These are phyloP conservation scores for Hyppa rectilinea DNA, from an alignment of 2,888 invertebrate genomes.

Conservation along the genomic window DNA sequence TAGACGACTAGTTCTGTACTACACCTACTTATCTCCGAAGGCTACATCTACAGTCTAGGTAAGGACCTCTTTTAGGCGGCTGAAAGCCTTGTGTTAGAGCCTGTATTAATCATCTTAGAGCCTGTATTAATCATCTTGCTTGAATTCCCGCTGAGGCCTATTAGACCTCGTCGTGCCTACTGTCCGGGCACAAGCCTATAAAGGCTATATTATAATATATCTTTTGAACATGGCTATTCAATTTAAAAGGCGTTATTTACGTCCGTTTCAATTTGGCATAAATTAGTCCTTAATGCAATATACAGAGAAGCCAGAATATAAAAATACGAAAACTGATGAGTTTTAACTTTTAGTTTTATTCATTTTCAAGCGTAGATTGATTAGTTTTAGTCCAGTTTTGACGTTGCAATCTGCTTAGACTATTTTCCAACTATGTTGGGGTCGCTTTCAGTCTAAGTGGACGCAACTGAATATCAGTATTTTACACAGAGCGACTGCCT, in stretches of 20 bases:
- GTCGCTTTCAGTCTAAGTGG: no score
- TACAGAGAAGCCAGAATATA: not conserved
- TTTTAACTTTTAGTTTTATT: constrained; percentile 15
- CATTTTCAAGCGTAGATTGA: constrained; percentile 13
- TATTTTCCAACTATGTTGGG: no score
- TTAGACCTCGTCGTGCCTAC: no score
- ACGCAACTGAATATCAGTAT: no score
- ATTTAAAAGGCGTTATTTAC: not conserved
- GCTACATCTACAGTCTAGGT: constrained; percentile 1
- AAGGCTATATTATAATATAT: constrained; percentile 1
- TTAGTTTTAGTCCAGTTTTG: constrained; percentile 26
- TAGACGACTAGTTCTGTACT: not conserved
- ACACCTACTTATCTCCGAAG: not conserved
- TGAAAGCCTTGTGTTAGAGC: constrained; percentile 39
- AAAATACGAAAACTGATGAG: not conserved
- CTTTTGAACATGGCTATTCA: not conserved
- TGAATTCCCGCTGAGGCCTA: constrained; percentile 36
- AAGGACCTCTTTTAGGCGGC: constrained; percentile 36
- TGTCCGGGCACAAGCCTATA: not conserved
- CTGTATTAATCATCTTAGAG: constrained; percentile 34
- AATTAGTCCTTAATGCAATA: not conserved
- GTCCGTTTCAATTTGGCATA: not conserved
- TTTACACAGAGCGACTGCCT: no score
- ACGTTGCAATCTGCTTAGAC: no score
- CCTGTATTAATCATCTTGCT: constrained; percentile 37